Evolutionary conservation across 1,140 invertebrate genomes (phyloP).

Genomic region (Drosophila yakuba): DNA sequence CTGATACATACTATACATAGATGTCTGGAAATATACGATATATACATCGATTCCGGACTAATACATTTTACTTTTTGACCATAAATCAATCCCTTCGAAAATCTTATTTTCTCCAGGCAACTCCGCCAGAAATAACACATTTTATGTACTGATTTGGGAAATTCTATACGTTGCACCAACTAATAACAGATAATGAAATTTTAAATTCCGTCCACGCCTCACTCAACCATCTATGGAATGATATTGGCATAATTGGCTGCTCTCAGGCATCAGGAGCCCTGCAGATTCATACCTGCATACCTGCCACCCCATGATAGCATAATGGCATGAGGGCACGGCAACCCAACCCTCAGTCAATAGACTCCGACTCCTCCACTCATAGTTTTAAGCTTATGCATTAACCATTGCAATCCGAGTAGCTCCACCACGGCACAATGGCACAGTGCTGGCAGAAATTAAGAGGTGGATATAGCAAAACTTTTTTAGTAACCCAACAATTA

Average conservation of each 20-base stretch:
- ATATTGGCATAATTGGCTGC: conserved; percentile 38
- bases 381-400: conserved; percentile 51
- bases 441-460: conserved; percentile 12
- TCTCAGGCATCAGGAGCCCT: conserved; percentile 37
- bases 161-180: conserved; percentile 12
- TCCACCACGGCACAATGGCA: not conserved
- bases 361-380: no score
- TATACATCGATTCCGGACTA: no score
- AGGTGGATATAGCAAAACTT: no score
- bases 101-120: not conserved
- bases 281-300: conserved; percentile 14
- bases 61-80: not conserved
- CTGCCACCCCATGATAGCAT: not conserved
- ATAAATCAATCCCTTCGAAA: not conserved
- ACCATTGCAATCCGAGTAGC: conserved; percentile 12
- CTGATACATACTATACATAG: not conserved
- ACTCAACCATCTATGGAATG: conserved; percentile 30
- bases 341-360: conserved; percentile 13
- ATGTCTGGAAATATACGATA: no score
- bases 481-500: no score
- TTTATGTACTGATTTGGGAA: conserved; percentile 1
- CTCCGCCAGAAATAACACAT: not conserved
- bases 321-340: no score
- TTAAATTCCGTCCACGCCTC: conserved; percentile 35
- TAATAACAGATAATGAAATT: conserved; percentile 24